Evolutionary conservation across 2,888 invertebrate species (phyloP), one percentile per base, ranked within the genome.

Genomic region (Spodoptera exigua): DNA sequence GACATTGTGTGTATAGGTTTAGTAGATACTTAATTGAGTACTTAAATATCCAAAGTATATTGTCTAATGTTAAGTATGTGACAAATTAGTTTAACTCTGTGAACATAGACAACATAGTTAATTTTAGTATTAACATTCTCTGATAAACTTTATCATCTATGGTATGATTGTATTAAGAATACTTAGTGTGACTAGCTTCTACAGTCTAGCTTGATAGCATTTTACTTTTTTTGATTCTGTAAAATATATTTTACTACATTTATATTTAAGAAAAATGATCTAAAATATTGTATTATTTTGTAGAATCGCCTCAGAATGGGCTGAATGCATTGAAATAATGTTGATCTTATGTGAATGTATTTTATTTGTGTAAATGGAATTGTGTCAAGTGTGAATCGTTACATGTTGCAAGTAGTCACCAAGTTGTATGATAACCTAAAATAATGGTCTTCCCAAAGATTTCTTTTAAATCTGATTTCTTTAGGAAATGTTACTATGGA

Each of bases 211-310:
- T 70, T 77, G 72, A 74, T 72, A 76, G 71, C 78, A 73, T 68
- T 81, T 74, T 76, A 75, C 75, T 75, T 75, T 79, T 27, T 81
- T 74, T 76, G 74, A 65, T 69, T 69, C 63, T 74, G 54, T 74
- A 72, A 70, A 21, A 59, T 78, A 78, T 82, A 79, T 80, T 79
- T 82, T 80, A 76, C 49, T 80, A 80, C 76, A 70, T 76, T 74
- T 77, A 57, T 77, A 78, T 77, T 74, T 69, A 70, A 59, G 40
- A 66, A 55, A 70, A 52, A 68, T 65, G 54, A 57, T 64, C 43
- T 74, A 53, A 41, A 74, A 74, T 74, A 59, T 55, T 59, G 14
- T 56, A 44, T 52, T 47, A 35, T 55, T 60, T 74, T 36, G 58
- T 48, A 48, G 40, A 46, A 44, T 36, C 14, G 45, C 14, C 18